These are phyloP conservation scores for Poecilia wingei DNA, from an alignment of 2,797 vertebrate genomes.

Conservation along the genomic window DNA sequence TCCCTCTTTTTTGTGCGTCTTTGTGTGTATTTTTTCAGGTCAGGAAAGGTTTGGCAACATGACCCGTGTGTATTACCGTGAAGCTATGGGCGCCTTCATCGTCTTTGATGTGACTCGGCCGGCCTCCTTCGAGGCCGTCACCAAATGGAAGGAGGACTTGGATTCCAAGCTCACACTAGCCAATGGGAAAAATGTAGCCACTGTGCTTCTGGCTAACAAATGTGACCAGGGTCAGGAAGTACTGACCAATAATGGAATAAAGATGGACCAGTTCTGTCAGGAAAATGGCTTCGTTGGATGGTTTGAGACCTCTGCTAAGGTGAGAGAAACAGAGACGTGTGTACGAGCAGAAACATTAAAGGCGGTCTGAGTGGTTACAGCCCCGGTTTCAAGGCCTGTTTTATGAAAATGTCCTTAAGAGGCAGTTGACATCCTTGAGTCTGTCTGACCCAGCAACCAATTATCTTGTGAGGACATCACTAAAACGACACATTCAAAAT, in stretches of 20 bases:
- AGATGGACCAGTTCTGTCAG: conserved; percentile 98
- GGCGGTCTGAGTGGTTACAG: conserved; percentile 7
- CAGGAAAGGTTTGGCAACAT: conserved; percentile 99
- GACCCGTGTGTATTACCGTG: conserved; percentile 98
- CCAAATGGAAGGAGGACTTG: conserved; percentile 99
- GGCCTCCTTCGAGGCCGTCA: conserved; percentile 94
- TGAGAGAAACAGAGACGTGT: conserved; percentile 63
- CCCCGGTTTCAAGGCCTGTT: conserved; percentile 13
- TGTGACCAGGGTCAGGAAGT: conserved; percentile 94
- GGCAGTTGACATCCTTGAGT: conserved; percentile 35
- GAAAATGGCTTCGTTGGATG: conserved; percentile 96
- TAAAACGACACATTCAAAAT: conserved; percentile 33
- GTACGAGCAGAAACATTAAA: conserved; percentile 4
- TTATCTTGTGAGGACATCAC: conserved; percentile 28
- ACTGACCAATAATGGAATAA: conserved; percentile 90
- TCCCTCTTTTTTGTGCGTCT: not conserved
- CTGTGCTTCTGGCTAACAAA: conserved; percentile 96
- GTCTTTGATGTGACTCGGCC: conserved; percentile 97
- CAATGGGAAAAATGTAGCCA: conserved; percentile 91
- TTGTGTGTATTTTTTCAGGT: conserved; percentile 75
- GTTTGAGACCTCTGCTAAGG: conserved; percentile 98
- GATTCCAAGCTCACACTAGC: conserved; percentile 96
- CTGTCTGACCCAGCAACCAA: conserved; percentile 31
- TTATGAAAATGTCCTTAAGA: conserved; percentile 32
- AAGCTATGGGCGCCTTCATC: conserved; percentile 97